These are phyloP conservation scores for Entomobrya multifasciata DNA, from an alignment of 2,888 invertebrate species.

Conservation along the genomic window DNA sequence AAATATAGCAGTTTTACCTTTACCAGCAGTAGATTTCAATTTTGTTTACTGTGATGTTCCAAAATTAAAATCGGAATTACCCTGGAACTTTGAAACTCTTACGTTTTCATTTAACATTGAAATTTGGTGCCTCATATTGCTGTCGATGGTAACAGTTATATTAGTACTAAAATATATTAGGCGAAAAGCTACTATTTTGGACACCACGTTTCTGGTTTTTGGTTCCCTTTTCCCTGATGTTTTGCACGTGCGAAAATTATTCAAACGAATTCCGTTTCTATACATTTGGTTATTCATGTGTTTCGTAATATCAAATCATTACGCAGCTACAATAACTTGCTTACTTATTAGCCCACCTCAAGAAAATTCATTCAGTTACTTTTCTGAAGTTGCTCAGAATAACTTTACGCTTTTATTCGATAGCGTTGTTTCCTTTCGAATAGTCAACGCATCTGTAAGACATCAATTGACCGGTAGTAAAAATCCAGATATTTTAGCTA, in stretches of 20 bases:
- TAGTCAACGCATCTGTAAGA: background rate
- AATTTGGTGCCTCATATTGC: background rate
- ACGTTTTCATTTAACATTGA: background rate
- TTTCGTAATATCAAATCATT: slow-evolving; percentile 7
- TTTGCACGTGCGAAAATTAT: background rate
- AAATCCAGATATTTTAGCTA: background rate
- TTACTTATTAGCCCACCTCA: background rate
- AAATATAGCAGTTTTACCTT: background rate
- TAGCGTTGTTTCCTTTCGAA: background rate
- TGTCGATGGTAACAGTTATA: background rate
- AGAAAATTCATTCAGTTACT: background rate
- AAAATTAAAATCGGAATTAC: background rate
- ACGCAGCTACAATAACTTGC: background rate
- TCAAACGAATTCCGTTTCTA: background rate
- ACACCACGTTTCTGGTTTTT: background rate
- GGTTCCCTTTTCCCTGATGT: background rate
- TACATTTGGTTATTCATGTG: background rate
- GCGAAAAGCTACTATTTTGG: too few relatives aligned
- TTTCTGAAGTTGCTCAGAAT: background rate
- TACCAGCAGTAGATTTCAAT: background rate
- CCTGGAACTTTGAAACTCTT: background rate
- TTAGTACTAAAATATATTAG: background rate
- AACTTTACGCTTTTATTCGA: background rate
- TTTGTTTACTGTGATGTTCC: background rate
- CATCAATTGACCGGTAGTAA: background rate